phyloP scores from a whole-genome alignment of 2,113 vertebrate genomes.

The Callipepla californica region DNA sequence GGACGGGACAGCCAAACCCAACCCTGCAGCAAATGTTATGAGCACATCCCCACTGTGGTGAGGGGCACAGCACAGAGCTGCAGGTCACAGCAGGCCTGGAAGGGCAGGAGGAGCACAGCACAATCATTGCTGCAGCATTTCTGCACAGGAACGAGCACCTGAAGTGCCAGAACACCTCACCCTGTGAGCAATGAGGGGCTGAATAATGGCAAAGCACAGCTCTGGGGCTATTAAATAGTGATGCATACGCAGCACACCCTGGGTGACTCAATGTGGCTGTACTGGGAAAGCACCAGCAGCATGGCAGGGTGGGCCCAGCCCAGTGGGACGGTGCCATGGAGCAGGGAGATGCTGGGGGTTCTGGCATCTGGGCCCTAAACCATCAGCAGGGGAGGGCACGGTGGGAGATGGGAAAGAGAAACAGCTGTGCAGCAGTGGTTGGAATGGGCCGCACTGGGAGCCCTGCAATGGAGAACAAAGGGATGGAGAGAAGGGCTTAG shows the following conservation, averaged over 20 bases:
- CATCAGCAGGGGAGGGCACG: not conserved
- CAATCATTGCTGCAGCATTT: rapidly evolving
- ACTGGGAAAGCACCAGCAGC: not conserved
- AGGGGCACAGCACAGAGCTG: not conserved
- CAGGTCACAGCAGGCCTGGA: not conserved
- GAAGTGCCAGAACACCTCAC: not conserved
- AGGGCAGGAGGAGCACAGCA: not conserved
- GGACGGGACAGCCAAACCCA: not conserved
- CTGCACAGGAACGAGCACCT: rapidly evolving
- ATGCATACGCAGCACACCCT: constrained; percentile 36
- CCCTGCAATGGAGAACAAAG: rapidly evolving
- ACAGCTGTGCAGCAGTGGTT: not conserved
- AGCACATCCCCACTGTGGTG: not conserved
- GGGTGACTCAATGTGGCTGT: constrained; percentile 57
- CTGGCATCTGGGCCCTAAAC: not conserved
- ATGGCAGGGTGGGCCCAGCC: not conserved
- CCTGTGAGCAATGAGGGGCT: rapidly evolving
- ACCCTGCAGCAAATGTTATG: rapidly evolving
- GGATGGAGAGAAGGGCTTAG: too few species aligned
- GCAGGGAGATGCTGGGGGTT: rapidly evolving
- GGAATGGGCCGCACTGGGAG: not conserved
- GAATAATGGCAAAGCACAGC: rapidly evolving
- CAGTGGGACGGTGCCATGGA: not conserved
- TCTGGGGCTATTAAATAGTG: not conserved
- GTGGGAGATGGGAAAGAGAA: not conserved